Conservation (phyloP, 2,113 vertebrate species). For the Chrysemys picta region DNA sequence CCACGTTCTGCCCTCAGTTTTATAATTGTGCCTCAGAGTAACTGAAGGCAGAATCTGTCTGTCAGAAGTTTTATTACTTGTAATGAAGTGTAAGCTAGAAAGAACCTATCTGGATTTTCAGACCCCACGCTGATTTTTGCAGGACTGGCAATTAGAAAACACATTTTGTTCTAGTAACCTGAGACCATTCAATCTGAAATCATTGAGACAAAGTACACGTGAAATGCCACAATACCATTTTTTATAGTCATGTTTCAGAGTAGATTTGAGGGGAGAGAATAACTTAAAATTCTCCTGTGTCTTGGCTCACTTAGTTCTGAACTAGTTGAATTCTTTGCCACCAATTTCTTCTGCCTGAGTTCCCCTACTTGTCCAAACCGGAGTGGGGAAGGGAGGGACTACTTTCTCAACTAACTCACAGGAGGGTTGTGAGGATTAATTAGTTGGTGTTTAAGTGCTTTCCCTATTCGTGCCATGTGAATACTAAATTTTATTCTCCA, state of each 20-base stretch:
- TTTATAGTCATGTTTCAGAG: neutral
- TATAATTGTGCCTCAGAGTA: neutral
- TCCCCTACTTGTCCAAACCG: neutral
- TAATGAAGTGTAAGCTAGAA: neutral
- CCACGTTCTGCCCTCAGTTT: neutral
- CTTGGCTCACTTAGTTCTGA: neutral
- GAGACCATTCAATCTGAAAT: neutral
- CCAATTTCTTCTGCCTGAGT: neutral
- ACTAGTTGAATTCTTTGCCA: neutral
- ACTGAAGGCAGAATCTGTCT: neutral
- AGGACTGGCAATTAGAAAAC: rapidly evolving
- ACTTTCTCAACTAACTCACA: neutral
- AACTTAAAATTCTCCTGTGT: neutral
- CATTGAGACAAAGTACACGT: neutral
- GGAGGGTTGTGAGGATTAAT: neutral
- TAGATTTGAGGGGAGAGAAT: neutral
- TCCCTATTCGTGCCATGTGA: neutral
- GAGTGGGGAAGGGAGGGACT: neutral
- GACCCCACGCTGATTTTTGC: neutral
- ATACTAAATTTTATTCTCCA: neutral
- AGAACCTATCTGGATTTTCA: neutral
- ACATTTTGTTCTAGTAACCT: neutral
- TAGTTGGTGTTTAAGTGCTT: neutral
- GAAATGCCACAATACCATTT: neutral
- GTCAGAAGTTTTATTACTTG: neutral